Evolutionary conservation across 53 echinoderm and acorn worm species (phyloP).

Genomic region (Patiria pectinifera): DNA sequence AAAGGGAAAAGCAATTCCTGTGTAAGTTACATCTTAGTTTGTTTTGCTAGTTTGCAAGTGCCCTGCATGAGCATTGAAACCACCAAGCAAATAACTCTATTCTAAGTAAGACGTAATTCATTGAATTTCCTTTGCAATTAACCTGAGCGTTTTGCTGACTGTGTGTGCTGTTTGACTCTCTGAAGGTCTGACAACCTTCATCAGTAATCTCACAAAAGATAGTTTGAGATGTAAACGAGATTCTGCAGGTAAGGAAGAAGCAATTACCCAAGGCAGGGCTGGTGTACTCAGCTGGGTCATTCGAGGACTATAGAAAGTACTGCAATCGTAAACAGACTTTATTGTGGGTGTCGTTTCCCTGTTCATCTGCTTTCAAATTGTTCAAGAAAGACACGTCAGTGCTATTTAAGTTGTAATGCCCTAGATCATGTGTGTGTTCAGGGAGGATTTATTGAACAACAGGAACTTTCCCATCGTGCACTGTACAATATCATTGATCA

Average conservation of each 20-base stretch:
- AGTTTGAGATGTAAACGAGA: background rate
- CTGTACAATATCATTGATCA: background rate
- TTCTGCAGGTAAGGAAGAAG: conserved; percentile 3
- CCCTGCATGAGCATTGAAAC: background rate
- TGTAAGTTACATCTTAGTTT: too few relatives aligned
- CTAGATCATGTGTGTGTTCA: background rate
- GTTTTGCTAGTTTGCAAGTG: background rate
- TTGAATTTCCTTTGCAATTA: background rate
- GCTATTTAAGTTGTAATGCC: background rate
- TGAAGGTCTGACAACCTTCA: conserved; percentile 4
- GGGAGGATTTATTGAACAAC: background rate
- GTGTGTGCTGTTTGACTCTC: background rate
- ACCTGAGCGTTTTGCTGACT: background rate
- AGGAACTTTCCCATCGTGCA: background rate
- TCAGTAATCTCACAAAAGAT: background rate
- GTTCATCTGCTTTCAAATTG: background rate
- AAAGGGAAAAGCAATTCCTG: too few relatives aligned
- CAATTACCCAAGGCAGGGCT: background rate
- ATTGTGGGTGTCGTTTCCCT: background rate
- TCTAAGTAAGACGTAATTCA: background rate
- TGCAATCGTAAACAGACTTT: background rate
- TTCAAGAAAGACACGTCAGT: background rate
- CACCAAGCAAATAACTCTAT: background rate
- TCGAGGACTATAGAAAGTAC: background rate
- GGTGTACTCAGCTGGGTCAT: background rate